Base-by-base conservation (phyloP, 2,113 vertebrate genomes). In the Ornithorhynchus anatinus region DNA sequence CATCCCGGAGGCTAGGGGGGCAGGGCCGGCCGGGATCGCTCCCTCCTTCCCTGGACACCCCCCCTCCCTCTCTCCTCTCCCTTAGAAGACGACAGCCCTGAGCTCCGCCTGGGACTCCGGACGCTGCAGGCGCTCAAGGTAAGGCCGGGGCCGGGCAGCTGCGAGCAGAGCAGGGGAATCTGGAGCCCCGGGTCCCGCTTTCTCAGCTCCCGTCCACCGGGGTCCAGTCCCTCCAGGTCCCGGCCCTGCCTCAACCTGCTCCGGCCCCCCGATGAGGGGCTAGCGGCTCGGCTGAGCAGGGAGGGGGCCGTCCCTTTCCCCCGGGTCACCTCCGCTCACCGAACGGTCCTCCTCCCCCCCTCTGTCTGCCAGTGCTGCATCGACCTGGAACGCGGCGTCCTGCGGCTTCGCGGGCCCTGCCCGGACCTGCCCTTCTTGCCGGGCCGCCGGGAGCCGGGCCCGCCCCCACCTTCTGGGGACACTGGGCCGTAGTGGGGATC, bases 101-200 rank as follows among this genome's bases (percentile, higher is more conserved):
- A 98, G 53, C 89, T 98, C 72, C 94, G 94, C 77, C 92, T 98
- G 50, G 97, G 97, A 58, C 92, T 98, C 37, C 95, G 96, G 77
- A 98, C 96, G 45, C 91, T 98, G 80, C 75, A 95, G 56, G 92
- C 96, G 84, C 95, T 98, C 53, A 94, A 96, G 94, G 96, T 98
- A 95, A 96, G 94, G 14, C 64, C 68, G 9, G 14, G 45, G 17
- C 16, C 76, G 7, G 40, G 1, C n/a, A n/a, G n/a, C n/a, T n/a
- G n/a, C n/a, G n/a, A n/a, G n/a, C n/a, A n/a, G n/a, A n/a, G n/a
- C n/a, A n/a, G n/a, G n/a, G n/a, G n/a, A n/a, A n/a, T n/a, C n/a
- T n/a, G n/a, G n/a, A n/a, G n/a, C n/a, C n/a, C n/a, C n/a, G n/a
- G n/a, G n/a, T n/a, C n/a, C n/a, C n/a, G n/a, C n/a, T n/a, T n/a